Evolutionary conservation across 1,140 invertebrate species (phyloP), one percentile per base, ranked within the genome.

Genomic region (Artemia franciscana): DNA sequence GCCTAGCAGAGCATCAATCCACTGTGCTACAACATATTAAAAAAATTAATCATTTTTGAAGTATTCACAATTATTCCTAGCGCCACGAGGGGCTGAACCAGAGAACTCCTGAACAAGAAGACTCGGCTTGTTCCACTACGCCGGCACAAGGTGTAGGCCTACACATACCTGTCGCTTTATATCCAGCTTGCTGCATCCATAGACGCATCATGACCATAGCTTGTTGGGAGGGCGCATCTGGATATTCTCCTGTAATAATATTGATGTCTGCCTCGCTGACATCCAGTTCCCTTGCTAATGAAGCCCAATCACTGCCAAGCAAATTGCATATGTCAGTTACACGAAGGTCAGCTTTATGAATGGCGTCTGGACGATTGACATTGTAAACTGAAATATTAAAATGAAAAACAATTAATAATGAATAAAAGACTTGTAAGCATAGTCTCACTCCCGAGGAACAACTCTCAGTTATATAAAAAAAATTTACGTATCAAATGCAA

Each of bases 171-270:
- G 83, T 83, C 25, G 84, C 84, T 73, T 84, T 84, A 65, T 85
- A 83, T 24, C 83, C 82, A 21, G 82, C 74, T 66, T 79, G 78
- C 61, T 80, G 73, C 64, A 83, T 73, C 89, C 90, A 96, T 26
- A 92, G 77, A 66, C 88, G 83, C 39, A 97, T 80, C 89, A 95
- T 94, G 3, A 89, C 84, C 66, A 91, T 85, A 0, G 89, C 91
- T 73, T 95, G 91, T 67, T 92, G 84, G 1, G 85, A 82, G 7
- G 85, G 80, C 67, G 88, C 90, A 65, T 84, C 81, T 1, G 86
- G 82, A 71, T 87, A 84, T 66, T 93, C 86, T 39, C 82, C 81
- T 71, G 90, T 85, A 58, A 96, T 93, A 61, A 86, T 80, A 64
- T 87, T 83, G 21, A 94, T 84, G 68, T 91, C 88, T 21, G 84